phyloP scores from a whole-genome alignment of 2,888 invertebrate genomes.

The Schrankia costaestrigalis region DNA sequence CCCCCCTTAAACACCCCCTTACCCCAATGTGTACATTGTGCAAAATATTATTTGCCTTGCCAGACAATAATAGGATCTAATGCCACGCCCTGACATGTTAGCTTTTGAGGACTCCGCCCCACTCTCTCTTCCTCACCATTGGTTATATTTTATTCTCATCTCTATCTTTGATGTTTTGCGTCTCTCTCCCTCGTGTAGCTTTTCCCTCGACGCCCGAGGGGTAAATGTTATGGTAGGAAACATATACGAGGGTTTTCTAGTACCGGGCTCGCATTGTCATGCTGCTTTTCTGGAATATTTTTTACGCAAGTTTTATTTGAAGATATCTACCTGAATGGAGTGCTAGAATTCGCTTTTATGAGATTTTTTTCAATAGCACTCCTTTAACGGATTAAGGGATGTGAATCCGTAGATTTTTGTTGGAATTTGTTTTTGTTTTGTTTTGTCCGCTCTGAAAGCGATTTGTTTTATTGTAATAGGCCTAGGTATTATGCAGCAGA shows the following conservation, averaged over 20 bases:
- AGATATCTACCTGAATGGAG: constrained; percentile 76
- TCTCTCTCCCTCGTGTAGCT: constrained; percentile 63
- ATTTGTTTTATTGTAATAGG: too few relatives aligned
- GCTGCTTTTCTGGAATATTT: constrained; percentile 67
- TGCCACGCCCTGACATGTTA: constrained; percentile 81
- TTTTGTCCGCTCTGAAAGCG: constrained; percentile 8
- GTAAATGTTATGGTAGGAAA: constrained; percentile 81
- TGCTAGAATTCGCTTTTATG: constrained; percentile 76
- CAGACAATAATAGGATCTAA: constrained; percentile 80
- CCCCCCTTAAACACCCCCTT: constrained; percentile 59
- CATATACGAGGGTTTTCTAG: constrained; percentile 78
- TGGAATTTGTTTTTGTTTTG: constrained; percentile 22
- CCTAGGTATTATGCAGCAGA: too few relatives aligned
- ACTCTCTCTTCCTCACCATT: constrained; percentile 44
- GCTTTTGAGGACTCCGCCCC: constrained; percentile 73
- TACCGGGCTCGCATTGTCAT: constrained; percentile 68
- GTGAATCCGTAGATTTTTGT: constrained; percentile 52
- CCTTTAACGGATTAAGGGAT: constrained; percentile 65
- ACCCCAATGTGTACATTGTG: constrained; percentile 85
- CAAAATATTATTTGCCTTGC: constrained; percentile 87
- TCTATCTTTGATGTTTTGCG: constrained; percentile 29
- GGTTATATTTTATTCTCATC: constrained; percentile 46
- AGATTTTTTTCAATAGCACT: constrained; percentile 63
- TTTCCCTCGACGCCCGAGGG: constrained; percentile 78
- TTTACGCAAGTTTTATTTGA: constrained; percentile 74